Evolutionary conservation across 2,797 vertebrate genomes (phyloP), one percentile per base, ranked within the genome.

Genomic region (Hyperoplus immaculatus): DNA sequence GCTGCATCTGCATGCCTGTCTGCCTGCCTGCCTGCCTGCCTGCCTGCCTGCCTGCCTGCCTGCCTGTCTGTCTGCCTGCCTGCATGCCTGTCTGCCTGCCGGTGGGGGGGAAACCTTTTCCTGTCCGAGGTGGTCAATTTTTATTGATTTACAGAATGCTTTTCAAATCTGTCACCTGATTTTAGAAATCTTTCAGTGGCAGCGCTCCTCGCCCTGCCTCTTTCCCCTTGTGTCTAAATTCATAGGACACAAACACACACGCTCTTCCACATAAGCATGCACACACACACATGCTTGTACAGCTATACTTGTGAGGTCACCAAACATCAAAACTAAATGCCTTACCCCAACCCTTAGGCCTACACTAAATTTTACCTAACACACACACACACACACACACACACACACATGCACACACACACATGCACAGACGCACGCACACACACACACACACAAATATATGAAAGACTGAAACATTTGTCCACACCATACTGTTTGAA

Each of bases 91-190:
- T 5, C 65, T 57, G 72, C 87, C 75, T 82, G 81, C 69, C 62
- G 45, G 72, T 12, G 69, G 59, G 70, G 76, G 47, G 76, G 64
- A 65, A 46, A 77, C 38, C 51, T 8, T 53, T 76, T 75, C 69
- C 84, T 83, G 80, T 67, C 72, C 61, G 75, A 53, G 29, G 38
- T 63, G 86, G 80, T 93, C 87, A 91, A 74, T 87, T 80, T 21
- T 65, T 82, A 94, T 92, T 82, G 90, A 94, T 93, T 84, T 62
- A 69, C 66, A 85, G 83, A 85, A 87, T 81, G 79, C 79, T 87
- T 87, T 90, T 84, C 62, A 74, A 82, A 88, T 72, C 57, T 46
- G 66, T 86, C 89, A 86, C 55, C 42, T 87, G 83, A 82, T 56
- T 78, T 69, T 59, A 67, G 59, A 78, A 86, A 82, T 82, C 72